Evolutionary conservation across 1,140 invertebrate species (phyloP).

Genomic region (Patella vulgata): DNA sequence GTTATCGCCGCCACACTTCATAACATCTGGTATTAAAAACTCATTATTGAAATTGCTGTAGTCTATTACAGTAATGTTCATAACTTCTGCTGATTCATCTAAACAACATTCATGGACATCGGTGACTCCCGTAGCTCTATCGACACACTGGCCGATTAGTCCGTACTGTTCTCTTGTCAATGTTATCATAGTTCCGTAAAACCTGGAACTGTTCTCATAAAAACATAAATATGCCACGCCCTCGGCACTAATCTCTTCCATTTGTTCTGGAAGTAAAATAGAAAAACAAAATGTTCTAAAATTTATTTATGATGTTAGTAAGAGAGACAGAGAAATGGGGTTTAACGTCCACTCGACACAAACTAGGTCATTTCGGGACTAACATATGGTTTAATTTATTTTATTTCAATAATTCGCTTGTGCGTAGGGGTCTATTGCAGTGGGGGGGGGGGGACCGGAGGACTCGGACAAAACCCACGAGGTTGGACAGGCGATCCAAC

Average conservation of each 20-base stretch:
- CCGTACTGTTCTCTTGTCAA: constrained; percentile 55
- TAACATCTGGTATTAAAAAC: constrained; percentile 22
- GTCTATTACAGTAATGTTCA: constrained; percentile 23
- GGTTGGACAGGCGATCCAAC: too few relatives aligned
- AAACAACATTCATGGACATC: constrained; percentile 36
- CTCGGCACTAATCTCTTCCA: constrained; percentile 37
- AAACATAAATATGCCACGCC: constrained; percentile 65
- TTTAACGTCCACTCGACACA: too few relatives aligned
- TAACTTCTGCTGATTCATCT: constrained; percentile 21
- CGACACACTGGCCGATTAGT: constrained; percentile 29
- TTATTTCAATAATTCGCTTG: too few relatives aligned
- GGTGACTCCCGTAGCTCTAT: neutral
- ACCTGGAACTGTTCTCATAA: constrained; percentile 56
- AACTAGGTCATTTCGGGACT: too few relatives aligned
- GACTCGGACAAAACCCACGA: too few relatives aligned
- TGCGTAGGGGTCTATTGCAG: too few relatives aligned
- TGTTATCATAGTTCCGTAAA: constrained; percentile 58
- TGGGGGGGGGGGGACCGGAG: too few relatives aligned
- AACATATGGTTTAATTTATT: too few relatives aligned
- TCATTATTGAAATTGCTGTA: constrained; percentile 11
- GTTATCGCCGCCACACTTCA: constrained; percentile 38
- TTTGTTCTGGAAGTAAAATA: too few relatives aligned
- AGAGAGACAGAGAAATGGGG: too few relatives aligned
- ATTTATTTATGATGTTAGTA: too few relatives aligned
- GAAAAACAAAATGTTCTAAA: too few relatives aligned